A percentile compares a stretch with the other conserved stretches of the same genome.
phyloP scores from a whole-genome alignment of 2,797 vertebrate species.

The Eulemur coronatus region DNA sequence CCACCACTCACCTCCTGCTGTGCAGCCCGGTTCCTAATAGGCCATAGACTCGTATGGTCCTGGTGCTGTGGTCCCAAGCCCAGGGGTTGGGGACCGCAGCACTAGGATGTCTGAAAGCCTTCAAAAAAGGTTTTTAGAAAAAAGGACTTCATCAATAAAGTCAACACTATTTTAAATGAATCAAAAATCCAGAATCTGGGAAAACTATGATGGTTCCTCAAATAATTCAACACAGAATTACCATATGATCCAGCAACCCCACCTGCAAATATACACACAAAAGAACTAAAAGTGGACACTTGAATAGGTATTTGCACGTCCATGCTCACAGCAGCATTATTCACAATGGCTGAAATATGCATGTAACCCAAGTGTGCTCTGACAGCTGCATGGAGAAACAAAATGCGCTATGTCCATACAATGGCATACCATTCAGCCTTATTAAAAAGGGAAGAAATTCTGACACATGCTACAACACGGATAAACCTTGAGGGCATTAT shows the following conservation, averaged over 20 bases:
- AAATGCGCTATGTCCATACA: fast-evolving
- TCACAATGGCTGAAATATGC: fast-evolving
- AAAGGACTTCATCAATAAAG: neutral
- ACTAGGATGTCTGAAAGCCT: neutral
- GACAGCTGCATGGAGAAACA: fast-evolving
- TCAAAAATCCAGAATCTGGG: neutral
- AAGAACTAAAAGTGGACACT: fast-evolving
- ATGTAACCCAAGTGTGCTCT: fast-evolving
- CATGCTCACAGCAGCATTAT: fast-evolving
- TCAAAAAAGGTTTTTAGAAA: neutral
- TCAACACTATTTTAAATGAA: neutral
- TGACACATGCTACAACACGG: fast-evolving
- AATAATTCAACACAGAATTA: neutral
- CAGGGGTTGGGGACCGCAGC: too few relatives aligned
- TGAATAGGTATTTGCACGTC: fast-evolving
- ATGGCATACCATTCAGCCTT: fast-evolving
- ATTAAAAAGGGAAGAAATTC: neutral
- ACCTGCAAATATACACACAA: neutral
- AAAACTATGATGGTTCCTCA: neutral
- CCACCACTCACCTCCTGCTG: too few relatives aligned
- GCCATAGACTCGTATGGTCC: too few relatives aligned
- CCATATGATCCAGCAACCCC: fast-evolving
- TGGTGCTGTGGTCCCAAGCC: too few relatives aligned
- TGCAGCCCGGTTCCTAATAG: too few relatives aligned
- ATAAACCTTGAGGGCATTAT: fast-evolving